Percentiles rank a stretch among this genome's conserved stretches.
These are phyloP conservation scores for Rhodinocichla rosea DNA, from an alignment of 2,113 vertebrate genomes.

Conservation along the genomic window DNA sequence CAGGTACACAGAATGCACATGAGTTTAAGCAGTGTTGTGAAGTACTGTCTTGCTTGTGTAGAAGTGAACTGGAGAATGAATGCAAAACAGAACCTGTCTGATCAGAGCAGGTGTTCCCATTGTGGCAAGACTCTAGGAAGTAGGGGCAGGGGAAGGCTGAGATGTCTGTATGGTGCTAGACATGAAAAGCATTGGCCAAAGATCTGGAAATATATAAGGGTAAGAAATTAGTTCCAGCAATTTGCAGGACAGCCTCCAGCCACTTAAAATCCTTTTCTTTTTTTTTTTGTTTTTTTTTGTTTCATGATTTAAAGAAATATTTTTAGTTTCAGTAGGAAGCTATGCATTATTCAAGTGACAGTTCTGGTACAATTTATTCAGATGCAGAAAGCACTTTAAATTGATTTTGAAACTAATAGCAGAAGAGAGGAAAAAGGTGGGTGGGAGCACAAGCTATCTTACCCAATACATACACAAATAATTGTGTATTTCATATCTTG, in stretches of 20 bases:
- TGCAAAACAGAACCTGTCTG: neutral
- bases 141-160: neutral
- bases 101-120: neutral
- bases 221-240: neutral
- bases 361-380: conserved; percentile 3
- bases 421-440: neutral
- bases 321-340: neutral
- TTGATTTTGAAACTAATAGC: conserved; percentile 21
- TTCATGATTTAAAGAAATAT: neutral
- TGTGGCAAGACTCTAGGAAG: neutral
- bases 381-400: conserved; percentile 5
- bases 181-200: neutral
- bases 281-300: neutral
- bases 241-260: neutral
- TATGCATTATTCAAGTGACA: conserved; percentile 18
- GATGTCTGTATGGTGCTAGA: neutral
- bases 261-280: neutral
- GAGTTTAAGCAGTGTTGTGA: neutral
- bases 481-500: neutral
- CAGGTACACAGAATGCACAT: neutral
- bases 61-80: neutral
- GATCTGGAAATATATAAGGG: neutral
- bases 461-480: neutral
- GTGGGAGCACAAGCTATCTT: neutral
- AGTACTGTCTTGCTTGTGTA: neutral